Conservation (phyloP, 2,797 vertebrate genomes). For the Pyrocephalus nanus region DNA sequence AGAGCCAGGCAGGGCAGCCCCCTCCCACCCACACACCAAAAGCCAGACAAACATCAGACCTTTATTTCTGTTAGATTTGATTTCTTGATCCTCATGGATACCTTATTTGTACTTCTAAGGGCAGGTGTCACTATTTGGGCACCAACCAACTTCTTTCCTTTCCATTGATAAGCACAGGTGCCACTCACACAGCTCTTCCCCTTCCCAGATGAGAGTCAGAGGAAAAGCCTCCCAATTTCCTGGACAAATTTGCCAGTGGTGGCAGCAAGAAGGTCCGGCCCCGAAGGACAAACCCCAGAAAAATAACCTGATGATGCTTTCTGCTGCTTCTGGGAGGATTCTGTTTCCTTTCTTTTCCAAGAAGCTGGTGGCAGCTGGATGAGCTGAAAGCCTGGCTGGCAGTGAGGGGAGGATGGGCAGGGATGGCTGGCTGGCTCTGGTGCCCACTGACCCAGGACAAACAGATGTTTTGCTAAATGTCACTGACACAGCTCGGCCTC, state of each 20-base stretch:
- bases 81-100: not conserved
- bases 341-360: not conserved
- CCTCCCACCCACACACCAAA: rapidly evolving
- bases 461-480: too few species aligned
- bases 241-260: not conserved
- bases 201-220: not conserved
- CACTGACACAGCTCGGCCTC: too few species aligned
- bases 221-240: not conserved
- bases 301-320: not conserved
- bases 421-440: not conserved
- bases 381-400: not conserved
- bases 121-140: not conserved
- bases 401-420: too few species aligned
- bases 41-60: not conserved
- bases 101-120: not conserved
- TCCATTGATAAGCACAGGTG: not conserved
- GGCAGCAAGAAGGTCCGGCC: not conserved
- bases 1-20: not conserved
- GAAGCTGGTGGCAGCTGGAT: not conserved
- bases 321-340: not conserved
- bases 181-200: not conserved
- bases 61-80: not conserved
- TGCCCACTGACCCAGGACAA: not conserved
- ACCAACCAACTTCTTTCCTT: not conserved
- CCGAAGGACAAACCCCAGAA: not conserved